Base-by-base conservation (phyloP, 2,797 vertebrate genomes). In the Falco biarmicus region DNA sequence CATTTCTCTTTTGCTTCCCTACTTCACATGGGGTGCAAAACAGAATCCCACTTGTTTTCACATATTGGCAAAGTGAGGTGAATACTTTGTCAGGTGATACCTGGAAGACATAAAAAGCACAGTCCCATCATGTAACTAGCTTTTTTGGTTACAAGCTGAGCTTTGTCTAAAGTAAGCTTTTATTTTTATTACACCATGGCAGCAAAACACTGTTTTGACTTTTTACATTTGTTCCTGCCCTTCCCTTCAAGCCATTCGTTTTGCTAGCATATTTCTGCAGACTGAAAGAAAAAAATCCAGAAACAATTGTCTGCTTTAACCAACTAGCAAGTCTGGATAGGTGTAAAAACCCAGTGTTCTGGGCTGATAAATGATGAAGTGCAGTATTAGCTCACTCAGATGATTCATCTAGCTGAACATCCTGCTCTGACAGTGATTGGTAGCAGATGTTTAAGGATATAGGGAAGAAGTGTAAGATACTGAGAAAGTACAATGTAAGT, bases 361-460 rank as follows among this genome's bases (percentile, higher is more conserved):
- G 59, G 86, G 77, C 74, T 93, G 68, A 43, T 75, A 63, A 90
- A 84, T 78, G 83, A 84, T 90, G 85, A 90, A 89, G 66, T 63
- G 77, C 70, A 31, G 39, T 51, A 69, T 81, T 82, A 71, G 47
- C 74, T 95, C 69, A 18, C 48, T 37, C 9, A 45, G 78, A 88
- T 90, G 65, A 84, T 90, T 87, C 50, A 65, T 84, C 50, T 45
- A 45, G 54, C 50, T 90, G 90, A 91, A 73, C 54, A 88, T 65
- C 41, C n/a, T 85, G 26, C 69, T 82, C 69, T 89, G 90, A 69
- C 90, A 89, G 56, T 64, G 60, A 85, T 32, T 1, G 4, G 83
- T 75, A 65, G 69, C 37, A 88, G 66, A 51, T 81, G n/a, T 54
- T 94, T 82, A 51, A 47, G 66, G 61, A 48, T 28, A 70, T 53